Base-by-base conservation (phyloP, 2,888 invertebrate species). In the Trichogramma dendrolimi region DNA sequence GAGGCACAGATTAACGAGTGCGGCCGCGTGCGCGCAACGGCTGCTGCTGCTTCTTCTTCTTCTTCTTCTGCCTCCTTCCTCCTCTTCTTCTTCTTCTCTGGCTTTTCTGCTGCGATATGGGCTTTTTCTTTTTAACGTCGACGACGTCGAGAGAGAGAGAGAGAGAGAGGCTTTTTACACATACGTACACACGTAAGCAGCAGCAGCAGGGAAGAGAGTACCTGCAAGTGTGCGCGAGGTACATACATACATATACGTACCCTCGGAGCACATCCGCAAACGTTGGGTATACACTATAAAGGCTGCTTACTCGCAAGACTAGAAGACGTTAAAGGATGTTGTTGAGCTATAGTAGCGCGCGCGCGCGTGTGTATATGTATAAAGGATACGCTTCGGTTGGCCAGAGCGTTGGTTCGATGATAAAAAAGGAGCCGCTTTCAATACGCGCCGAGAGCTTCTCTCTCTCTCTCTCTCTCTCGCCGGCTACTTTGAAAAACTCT, bases 1-100 rank as follows among this genome's bases (percentile, higher is more conserved):
- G 65, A 70, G 69, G 69, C 67, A 65, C 67, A 72, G 75, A 75
- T 75, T 73, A 75, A 75, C 72, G 64, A 70, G 68, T 69, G 68
- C 27, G 27, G 27, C 58, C n/a, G 27, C 61, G 49, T 69, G 71
- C 71, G 71, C 73, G 70, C 65, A 52, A 47, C 46, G 46, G 11
- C 50, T 40, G 4, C n/a, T n/a, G 46, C 40, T 38, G 40, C 40
- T 41, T 39, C 14, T 55, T 38, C 48, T 14, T 7, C 11, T 50
- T 52, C 47, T 39, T 8, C 41, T 49, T 44, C 50, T 27, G 27
- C 40, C 56, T 58, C 38, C 60, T 49, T 40, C 60, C 58, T 56
- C 53, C 61, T 59, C 54, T 48, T 54, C 55, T 44, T 46, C 14
- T 53, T 42, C 52, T 53, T 53, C 42, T 48, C 50, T 47, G 58